Evolutionary conservation across 92 coral and sea anemone genomes (phyloP).

Genomic region (Parazoanthus swiftii): DNA sequence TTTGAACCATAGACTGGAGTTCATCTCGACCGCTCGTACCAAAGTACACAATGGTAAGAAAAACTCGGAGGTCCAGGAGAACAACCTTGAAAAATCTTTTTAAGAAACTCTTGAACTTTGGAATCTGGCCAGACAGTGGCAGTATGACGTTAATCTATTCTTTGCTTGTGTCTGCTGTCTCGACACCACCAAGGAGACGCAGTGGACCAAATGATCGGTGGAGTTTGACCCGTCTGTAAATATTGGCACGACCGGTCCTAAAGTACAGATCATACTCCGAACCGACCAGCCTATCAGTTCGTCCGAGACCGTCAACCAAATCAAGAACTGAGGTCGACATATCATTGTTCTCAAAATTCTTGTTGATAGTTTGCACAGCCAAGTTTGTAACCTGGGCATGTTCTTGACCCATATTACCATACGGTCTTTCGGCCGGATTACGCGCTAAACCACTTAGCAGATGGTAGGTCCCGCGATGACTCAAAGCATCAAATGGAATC

Average conservation of each 20-base stretch:
- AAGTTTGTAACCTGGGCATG: conserved; percentile 65
- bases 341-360: conserved; percentile 66
- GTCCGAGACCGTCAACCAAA: conserved; percentile 76
- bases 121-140: conserved; percentile 82
- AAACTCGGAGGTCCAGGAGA: conserved; percentile 79
- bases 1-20: conserved; percentile 51
- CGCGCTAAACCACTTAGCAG: conserved; percentile 56
- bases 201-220: conserved; percentile 78
- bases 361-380: conserved; percentile 71
- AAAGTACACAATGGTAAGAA: conserved; percentile 86
- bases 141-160: conserved; percentile 80
- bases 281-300: conserved; percentile 80
- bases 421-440: conserved; percentile 83
- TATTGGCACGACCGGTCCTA: conserved; percentile 61
- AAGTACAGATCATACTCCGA: conserved; percentile 83
- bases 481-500: conserved; percentile 75
- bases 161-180: conserved; percentile 82
- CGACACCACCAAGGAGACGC: conserved; percentile 74
- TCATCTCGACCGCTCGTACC: conserved; percentile 72
- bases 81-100: conserved; percentile 73
- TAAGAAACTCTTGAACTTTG: conserved; percentile 75
- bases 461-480: conserved; percentile 67
- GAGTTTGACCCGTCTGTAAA: conserved; percentile 79
- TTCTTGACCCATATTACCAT: conserved; percentile 72
- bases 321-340: conserved; percentile 58